These are phyloP conservation scores for Brachionus koreanus DNA, from an alignment of 1,140 invertebrate species.

Conservation along the genomic window DNA sequence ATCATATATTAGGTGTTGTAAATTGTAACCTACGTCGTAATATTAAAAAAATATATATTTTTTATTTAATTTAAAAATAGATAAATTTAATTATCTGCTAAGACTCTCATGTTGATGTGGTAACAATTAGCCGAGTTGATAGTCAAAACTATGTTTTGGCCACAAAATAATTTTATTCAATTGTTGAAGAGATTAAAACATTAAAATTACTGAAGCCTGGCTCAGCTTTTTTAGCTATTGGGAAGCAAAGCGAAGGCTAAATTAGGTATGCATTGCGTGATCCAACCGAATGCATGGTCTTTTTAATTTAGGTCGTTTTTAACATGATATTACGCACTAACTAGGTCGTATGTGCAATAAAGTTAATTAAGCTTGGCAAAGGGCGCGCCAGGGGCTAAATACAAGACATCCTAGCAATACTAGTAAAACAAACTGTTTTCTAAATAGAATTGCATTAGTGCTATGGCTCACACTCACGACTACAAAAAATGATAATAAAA, in stretches of 20 bases:
- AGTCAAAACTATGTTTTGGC: too few species aligned
- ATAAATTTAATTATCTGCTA: too few species aligned
- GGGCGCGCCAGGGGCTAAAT: not conserved
- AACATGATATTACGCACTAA: not conserved
- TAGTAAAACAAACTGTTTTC: not conserved
- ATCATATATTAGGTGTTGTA: too few species aligned
- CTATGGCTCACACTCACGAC: conserved; percentile 14
- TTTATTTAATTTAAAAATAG: too few species aligned
- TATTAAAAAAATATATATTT: too few species aligned
- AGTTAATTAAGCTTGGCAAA: not conserved
- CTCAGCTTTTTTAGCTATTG: too few species aligned
- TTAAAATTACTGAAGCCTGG: too few species aligned
- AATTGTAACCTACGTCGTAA: not conserved
- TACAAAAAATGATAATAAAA: conserved; percentile 37
- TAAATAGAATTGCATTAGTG: not conserved
- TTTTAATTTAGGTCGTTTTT: not conserved
- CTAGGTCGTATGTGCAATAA: not conserved
- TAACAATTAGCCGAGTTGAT: too few species aligned
- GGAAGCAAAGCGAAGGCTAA: not conserved
- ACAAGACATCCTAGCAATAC: not conserved
- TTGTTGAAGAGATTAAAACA: too few species aligned
- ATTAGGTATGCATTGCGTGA: not conserved
- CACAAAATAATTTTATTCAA: too few species aligned
- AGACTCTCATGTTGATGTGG: too few species aligned
- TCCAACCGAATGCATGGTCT: not conserved